Evolutionary conservation across 2,113 vertebrate genomes (phyloP).

Genomic region (Numida meleagris): DNA sequence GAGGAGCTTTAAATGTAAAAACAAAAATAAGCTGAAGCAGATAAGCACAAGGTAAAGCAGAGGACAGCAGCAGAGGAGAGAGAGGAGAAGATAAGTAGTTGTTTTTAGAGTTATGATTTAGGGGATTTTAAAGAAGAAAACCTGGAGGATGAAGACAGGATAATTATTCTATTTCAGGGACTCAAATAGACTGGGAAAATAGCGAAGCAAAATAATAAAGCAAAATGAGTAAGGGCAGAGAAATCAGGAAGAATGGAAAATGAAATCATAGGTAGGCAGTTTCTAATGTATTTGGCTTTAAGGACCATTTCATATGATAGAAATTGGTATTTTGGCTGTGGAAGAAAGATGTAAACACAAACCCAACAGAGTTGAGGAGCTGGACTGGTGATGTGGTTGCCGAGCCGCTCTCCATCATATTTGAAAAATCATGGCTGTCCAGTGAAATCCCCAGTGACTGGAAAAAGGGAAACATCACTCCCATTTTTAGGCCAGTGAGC

Average conservation of each 20-base stretch:
- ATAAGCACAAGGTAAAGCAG: constrained; percentile 22
- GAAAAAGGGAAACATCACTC: no score
- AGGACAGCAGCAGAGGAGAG: background rate
- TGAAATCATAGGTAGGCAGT: background rate
- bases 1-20: background rate
- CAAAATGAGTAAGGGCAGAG: background rate
- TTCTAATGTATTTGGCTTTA: background rate
- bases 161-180: background rate
- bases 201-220: background rate
- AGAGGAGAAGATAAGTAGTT: background rate
- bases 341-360: background rate
- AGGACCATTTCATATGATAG: background rate
- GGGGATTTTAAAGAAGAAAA: constrained; percentile 14
- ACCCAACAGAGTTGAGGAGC: background rate
- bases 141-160: background rate
- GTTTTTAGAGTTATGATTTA: background rate
- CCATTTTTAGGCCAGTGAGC: no score
- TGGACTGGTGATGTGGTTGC: no score
- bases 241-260: background rate
- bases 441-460: no score
- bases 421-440: no score
- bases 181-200: background rate
- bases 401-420: no score
- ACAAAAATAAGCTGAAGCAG: background rate
- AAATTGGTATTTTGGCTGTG: background rate